Evolutionary conservation across 2,888 invertebrate species (phyloP).

Genomic region (Caenorhabditis sp.): DNA sequence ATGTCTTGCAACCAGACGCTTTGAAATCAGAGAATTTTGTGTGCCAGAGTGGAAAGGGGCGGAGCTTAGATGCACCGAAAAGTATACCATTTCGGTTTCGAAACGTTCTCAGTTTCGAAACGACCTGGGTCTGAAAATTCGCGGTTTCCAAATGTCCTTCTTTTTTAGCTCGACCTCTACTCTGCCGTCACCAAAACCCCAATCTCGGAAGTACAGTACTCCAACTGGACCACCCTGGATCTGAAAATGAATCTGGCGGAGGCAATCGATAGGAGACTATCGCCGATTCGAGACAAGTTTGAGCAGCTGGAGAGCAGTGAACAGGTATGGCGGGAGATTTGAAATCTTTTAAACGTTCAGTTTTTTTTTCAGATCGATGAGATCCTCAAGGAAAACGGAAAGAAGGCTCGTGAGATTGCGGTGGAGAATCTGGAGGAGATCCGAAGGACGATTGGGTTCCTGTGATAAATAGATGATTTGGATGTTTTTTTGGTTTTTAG

Average conservation of each 20-base stretch:
- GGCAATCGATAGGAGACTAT: conserved; percentile 57
- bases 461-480: no score
- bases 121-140: background rate
- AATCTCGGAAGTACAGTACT: conserved; percentile 22
- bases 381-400: conserved; percentile 64
- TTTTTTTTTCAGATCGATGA: conserved; percentile 60
- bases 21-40: no score
- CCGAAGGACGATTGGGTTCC: conserved; percentile 64
- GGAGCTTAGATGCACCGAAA: no score
- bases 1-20: no score
- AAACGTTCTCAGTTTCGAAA: no score
- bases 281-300: conserved; percentile 61
- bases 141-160: background rate
- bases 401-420: conserved; percentile 62
- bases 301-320: conserved; percentile 52
- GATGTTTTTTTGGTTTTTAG: no score
- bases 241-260: conserved; percentile 68
- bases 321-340: conserved; percentile 33
- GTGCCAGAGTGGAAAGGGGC: no score
- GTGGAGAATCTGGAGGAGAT: conserved; percentile 66
- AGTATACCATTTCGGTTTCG: no score
- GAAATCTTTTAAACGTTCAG: background rate
- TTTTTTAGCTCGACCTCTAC: conserved; percentile 62
- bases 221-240: conserved; percentile 64
- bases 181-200: conserved; percentile 51